Base-by-base conservation (phyloP, 2,797 vertebrate genomes). In the Lepus townsendii region DNA sequence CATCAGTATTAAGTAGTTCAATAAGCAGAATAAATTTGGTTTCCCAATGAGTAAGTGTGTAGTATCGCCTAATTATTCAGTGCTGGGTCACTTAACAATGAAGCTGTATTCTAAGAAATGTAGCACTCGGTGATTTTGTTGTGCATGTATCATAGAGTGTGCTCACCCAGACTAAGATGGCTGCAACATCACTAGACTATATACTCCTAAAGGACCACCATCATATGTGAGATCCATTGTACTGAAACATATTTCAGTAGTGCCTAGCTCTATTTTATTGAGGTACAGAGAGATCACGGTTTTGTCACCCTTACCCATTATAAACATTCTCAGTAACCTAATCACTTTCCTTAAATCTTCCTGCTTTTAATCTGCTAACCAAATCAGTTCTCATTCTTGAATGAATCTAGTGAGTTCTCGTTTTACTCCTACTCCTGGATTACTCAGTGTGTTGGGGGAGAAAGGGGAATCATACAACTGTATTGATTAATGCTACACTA, bases 321-420 rank as follows among this genome's bases (percentile, higher is more conserved):
- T 9, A 84, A 20, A 38, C 26, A 68, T 88, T 84, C 35, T 78
- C 11, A 69, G 17, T 3, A 50, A 13, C 68, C 38, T 80, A 11
- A 16, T 89, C 9, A 7, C 73, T 96, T 88, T 77, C 20, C 30
- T 68, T 94, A 77, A 69, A 16, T 16, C 63, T 80, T 71, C n/a
- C 7, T 76, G 54, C 57, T 73, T 86, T 68, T 47, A 60, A 1
- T 66, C 42, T 79, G 22, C 57, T 60, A 79, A 3, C 20, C 60
- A 79, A 22, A 65, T 92, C 35, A 75, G 30, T 42, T 12, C 35
- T 78, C 69, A 90, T 71, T 89, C 76, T 90, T 83, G 32, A 79
- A 66, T 86, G 35, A 63, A 42, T 87, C 76, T 62, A 62, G 68
- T 38, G 35, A 85, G 47, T 13, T 86, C 60, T 62, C 7, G 82